These are phyloP conservation scores for Phrynocephalus guinanensis DNA, from an alignment of 2,797 vertebrate genomes.

Conservation along the genomic window DNA sequence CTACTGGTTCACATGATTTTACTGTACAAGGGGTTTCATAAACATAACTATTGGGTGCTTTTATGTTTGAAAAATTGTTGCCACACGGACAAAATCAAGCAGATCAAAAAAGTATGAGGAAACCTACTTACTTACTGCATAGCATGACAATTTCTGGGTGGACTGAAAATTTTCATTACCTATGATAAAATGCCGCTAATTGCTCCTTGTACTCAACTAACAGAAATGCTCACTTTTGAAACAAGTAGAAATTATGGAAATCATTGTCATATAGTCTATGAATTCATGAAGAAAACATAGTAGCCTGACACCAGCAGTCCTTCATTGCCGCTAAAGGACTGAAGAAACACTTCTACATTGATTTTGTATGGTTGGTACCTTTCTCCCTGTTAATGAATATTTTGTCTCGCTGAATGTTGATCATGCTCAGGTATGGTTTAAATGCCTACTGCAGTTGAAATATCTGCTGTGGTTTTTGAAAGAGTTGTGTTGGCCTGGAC, in stretches of 20 bases:
- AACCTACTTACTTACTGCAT: neutral
- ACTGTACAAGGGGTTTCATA: neutral
- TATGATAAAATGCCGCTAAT: neutral
- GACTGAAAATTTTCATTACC: neutral
- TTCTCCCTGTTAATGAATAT: neutral
- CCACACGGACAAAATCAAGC: neutral
- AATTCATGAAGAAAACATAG: conserved; percentile 8
- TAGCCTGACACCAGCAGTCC: neutral
- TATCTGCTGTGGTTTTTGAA: neutral
- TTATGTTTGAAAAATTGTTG: neutral
- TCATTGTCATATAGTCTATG: neutral
- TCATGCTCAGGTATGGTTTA: neutral
- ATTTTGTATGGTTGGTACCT: neutral
- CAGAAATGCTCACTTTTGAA: neutral
- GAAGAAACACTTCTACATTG: neutral
- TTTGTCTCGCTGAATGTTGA: neutral
- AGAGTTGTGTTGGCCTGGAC: neutral
- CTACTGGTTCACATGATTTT: neutral
- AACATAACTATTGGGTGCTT: neutral
- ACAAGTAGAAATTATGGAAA: neutral
- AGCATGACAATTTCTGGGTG: neutral
- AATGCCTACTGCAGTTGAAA: neutral
- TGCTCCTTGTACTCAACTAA: neutral
- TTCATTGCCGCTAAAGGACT: neutral
- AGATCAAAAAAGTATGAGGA: neutral